phyloP scores from a whole-genome alignment of 2,888 invertebrate genomes.

The Napeogenes sylphis region DNA sequence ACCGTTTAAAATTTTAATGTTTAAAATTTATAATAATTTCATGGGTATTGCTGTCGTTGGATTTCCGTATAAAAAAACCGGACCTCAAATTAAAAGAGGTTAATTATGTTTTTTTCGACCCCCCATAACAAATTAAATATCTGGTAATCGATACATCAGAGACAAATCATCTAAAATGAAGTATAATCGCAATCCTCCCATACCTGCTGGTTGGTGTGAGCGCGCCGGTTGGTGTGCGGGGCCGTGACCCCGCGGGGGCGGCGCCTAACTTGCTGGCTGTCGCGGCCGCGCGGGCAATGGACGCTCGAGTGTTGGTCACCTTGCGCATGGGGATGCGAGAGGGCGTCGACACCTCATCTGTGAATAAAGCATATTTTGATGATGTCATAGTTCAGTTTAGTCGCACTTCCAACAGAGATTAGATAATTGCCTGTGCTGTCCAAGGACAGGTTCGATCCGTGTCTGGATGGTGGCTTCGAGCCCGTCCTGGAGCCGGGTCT shows the following conservation, averaged over 20 bases:
- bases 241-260: slow-evolving; percentile 81
- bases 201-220: slow-evolving; percentile 88
- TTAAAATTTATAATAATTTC: neutral
- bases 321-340: slow-evolving; percentile 89
- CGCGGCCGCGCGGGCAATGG: slow-evolving; percentile 77
- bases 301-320: slow-evolving; percentile 77
- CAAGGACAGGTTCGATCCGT: slow-evolving; percentile 93
- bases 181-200: slow-evolving; percentile 9
- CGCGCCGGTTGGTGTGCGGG: slow-evolving; percentile 87
- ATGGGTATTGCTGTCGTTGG: no score
- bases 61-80: no score
- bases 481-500: slow-evolving; percentile 91
- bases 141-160: no score
- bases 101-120: no score
- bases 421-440: slow-evolving; percentile 86
- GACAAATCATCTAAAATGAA: no score
- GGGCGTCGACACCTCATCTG: slow-evolving; percentile 85
- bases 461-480: slow-evolving; percentile 94
- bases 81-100: no score
- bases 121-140: no score
- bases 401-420: neutral
- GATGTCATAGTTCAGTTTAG: neutral
- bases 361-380: neutral
- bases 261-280: slow-evolving; percentile 79
- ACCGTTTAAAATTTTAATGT: slow-evolving; percentile 46